Conservation (phyloP, 2,797 vertebrate species). For the Schizothorax lantsangensis region DNA sequence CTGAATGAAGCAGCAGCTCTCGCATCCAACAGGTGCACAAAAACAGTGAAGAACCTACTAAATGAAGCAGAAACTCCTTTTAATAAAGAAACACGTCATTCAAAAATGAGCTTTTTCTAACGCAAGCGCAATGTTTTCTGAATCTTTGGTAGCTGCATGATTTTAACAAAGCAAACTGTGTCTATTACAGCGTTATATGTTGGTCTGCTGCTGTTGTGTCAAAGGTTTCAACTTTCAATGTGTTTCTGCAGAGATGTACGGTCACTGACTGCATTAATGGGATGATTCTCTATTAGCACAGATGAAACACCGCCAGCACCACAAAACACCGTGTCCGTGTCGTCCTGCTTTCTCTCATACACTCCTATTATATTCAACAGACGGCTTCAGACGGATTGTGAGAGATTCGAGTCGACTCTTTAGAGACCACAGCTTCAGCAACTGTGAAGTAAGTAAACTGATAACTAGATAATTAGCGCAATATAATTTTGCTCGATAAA, state of each 20-base stretch:
- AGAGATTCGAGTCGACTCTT: too few relatives aligned
- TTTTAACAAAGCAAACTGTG: background rate
- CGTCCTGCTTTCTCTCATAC: background rate
- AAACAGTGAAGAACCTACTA: too few relatives aligned
- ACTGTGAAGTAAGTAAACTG: too few relatives aligned
- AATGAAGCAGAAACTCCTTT: too few relatives aligned
- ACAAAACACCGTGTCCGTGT: background rate
- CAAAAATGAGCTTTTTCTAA: background rate
- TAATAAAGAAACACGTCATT: too few relatives aligned
- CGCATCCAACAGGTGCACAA: too few relatives aligned
- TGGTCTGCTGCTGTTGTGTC: background rate
- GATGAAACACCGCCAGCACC: background rate
- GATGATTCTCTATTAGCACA: background rate
- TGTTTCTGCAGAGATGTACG: background rate
- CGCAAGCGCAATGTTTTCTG: background rate
- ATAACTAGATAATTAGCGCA: too few relatives aligned
- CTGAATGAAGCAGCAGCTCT: too few relatives aligned
- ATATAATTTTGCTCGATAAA: too few relatives aligned
- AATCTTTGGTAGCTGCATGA: background rate
- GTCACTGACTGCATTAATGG: background rate
- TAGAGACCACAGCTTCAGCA: too few relatives aligned
- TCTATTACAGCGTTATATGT: background rate
- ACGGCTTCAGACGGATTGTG: background rate
- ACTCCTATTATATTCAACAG: background rate
- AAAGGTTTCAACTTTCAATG: background rate